Percentiles rank a stretch among this genome's conserved stretches.
Evolutionary conservation across 2,797 vertebrate genomes (phyloP).

Genomic region (Microchirus variegatus): DNA sequence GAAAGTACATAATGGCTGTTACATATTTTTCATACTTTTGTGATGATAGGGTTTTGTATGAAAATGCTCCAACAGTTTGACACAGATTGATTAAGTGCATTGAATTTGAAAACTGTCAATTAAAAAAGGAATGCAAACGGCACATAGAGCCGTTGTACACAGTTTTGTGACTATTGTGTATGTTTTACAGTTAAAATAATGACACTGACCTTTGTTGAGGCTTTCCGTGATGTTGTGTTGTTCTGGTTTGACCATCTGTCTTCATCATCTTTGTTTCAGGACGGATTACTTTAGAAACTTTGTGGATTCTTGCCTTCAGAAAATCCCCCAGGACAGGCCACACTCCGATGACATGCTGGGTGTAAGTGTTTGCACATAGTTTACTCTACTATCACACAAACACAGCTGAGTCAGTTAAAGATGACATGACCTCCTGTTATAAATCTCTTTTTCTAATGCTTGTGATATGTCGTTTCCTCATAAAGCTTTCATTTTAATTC

Average conservation of each 20-base stretch:
- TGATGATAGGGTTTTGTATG: too few relatives aligned
- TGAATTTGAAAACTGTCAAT: too few relatives aligned
- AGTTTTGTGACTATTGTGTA: too few relatives aligned
- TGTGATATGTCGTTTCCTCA: slow-evolving; percentile 34
- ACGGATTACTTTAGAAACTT: slow-evolving; percentile 99
- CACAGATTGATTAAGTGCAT: too few relatives aligned
- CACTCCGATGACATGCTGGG: slow-evolving; percentile 97
- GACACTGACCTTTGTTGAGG: too few relatives aligned
- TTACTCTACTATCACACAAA: not conserved
- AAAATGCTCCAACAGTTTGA: too few relatives aligned
- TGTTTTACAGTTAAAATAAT: too few relatives aligned
- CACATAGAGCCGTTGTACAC: too few relatives aligned
- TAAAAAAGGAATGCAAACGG: too few relatives aligned
- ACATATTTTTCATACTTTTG: too few relatives aligned
- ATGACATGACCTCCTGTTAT: slow-evolving; percentile 45
- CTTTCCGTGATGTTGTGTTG: too few relatives aligned
- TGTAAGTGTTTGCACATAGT: slow-evolving; percentile 76
- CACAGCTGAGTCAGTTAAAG: slow-evolving; percentile 41
- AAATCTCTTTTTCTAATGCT: slow-evolving; percentile 54
- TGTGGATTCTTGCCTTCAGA: slow-evolving; percentile 99
- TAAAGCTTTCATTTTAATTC: slow-evolving; percentile 67
- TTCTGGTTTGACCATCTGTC: slow-evolving; percentile 18
- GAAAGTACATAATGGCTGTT: too few relatives aligned
- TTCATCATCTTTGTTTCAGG: slow-evolving; percentile 80
- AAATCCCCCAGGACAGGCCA: slow-evolving; percentile 97